phyloP scores from a whole-genome alignment of 2,113 vertebrate species.

The Brachypteracias leptosomus region DNA sequence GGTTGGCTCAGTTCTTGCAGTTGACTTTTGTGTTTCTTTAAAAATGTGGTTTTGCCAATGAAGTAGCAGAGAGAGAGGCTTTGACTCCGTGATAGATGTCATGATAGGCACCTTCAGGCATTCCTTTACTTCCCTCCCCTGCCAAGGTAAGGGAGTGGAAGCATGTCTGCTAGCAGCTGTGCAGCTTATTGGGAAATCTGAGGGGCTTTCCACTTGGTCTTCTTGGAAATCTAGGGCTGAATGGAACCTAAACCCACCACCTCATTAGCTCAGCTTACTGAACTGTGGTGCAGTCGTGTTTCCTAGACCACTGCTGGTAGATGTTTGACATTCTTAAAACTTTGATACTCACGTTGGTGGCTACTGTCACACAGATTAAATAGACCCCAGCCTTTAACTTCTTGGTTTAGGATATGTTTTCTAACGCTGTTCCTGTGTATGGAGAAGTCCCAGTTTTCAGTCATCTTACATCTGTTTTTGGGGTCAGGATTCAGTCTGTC shows the following conservation, averaged over 20 bases:
- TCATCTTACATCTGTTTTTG: background rate
- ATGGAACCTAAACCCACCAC: background rate
- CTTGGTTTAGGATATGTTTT: background rate
- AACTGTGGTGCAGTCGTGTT: background rate
- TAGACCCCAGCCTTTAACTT: background rate
- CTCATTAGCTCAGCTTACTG: background rate
- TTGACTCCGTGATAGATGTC: background rate
- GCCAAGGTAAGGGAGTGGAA: background rate
- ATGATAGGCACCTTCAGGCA: background rate
- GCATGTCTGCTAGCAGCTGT: background rate
- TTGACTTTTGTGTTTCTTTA: background rate
- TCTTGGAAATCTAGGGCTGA: background rate
- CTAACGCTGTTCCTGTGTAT: background rate
- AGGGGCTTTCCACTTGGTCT: fast-evolving
- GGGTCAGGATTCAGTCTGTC: background rate
- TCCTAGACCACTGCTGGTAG: background rate
- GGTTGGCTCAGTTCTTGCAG: background rate
- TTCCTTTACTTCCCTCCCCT: background rate
- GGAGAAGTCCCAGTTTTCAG: background rate
- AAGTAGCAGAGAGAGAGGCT: background rate
- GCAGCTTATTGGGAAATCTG: background rate
- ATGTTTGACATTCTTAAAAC: background rate
- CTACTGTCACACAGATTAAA: background rate
- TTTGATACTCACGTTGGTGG: background rate
- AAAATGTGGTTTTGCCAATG: background rate